Base-by-base conservation (phyloP, 2,113 vertebrate species). In the Lycaon pictus region DNA sequence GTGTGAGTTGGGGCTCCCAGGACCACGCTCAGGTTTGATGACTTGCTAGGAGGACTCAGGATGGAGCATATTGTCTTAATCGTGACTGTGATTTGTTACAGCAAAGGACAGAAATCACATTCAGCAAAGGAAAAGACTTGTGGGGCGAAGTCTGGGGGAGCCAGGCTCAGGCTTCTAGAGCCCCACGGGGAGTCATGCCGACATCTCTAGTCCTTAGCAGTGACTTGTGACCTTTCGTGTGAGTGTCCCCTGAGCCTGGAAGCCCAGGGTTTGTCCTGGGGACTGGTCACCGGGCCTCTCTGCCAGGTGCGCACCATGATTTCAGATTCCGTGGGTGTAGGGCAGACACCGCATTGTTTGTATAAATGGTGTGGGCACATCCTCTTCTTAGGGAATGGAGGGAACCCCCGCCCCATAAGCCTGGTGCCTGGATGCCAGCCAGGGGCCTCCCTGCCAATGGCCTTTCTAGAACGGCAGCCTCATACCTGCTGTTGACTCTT, bases 1-100 rank as follows among this genome's bases (percentile, higher is more conserved):
- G 12, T 55, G 32, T 72, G 53, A 43, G 43, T 7, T 0, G 1
- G 51, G 16, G 48, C 32, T 4, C 71, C 25, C 13, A 5, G 0
- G 15, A 29, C 35, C 67, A 16, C 16, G 0, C 4, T 17, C 5
- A 17, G 29, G 48, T n/a, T 29, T 22, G 20, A 3, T 1, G 20
- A 25, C 20, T 35, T 17, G 1, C 17, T 27, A 20, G 53, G 22
- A n/a, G 12, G 29, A 27, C 48, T 27, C 13, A 7, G 25, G 35
- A 23, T 10, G 32, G 48, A 11, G 6, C 1, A 0, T 7, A 3
- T 0, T 7, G 43, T 19, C 13, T 6, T 0, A 8, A 7, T 37
- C 48, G 3, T 1, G 16, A 35, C 20, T 58, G 0, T 27, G 43
- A 29, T 2, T 7, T 11, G 7, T n/a, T 9, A 7, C 2, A 2